Evolutionary conservation across 2,888 invertebrate genomes (phyloP), one percentile per base, ranked within the genome.

Genomic region (Cistogaster globosa): DNA sequence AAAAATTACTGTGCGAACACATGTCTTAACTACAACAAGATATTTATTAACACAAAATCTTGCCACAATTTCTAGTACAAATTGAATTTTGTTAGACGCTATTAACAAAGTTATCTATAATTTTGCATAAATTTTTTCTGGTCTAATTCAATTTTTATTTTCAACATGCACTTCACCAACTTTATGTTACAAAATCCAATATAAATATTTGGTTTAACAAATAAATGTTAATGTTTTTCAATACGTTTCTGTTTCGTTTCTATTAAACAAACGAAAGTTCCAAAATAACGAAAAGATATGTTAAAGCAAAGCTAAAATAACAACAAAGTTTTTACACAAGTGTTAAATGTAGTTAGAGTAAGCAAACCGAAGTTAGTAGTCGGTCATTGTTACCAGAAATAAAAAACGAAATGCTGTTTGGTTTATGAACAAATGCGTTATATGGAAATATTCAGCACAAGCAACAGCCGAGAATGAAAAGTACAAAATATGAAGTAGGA

Each of bases 361-460:
- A 53, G 75, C 75, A n/a, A 77, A 0, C 60, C 2, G 16, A 26
- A 76, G 57, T 51, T 57, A 20, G 38, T 75, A 71, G 63, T 75
- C 48, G 58, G 53, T 69, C 12, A 55, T 79, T 55, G 36, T 36
- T 67, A 42, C 32, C 48, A 38, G 38, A n/a, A 80, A 32, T 60
- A 38, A 51, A 8, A 80, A 32, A 67, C 22, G 78, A 78, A 74
- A 81, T 62, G 74, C 74, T 78, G 77, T 81, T 81, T 68, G 63
- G 74, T 78, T 82, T 81, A 85, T 78, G 74, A 81, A 82, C 55
- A 78, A 78, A 68, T 68, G 74, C 53, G 69, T n/a, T 18, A 12
- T 67, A 71, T 42, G 80, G 81, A 85, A 78, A 71, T 71, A 20
- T 62, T 53, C 38, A 45, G 45, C 38, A 53, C 51, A 68, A 26